Evolutionary conservation across 2,113 vertebrate species (phyloP).

Genomic region (Anser brachyrhynchus): DNA sequence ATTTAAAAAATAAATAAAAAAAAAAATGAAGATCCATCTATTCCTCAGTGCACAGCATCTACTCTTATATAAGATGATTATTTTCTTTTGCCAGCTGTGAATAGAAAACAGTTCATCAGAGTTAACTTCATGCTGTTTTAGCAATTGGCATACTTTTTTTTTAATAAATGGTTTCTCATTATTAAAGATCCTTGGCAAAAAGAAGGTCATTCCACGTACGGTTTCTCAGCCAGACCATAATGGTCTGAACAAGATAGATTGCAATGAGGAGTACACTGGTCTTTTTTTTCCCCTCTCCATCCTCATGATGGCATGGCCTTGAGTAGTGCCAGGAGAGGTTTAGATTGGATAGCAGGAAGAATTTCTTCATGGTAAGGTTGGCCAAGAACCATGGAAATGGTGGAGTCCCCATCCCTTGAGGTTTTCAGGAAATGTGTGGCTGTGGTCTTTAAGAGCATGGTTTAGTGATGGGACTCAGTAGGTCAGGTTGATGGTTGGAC

Average conservation of each 20-base stretch:
- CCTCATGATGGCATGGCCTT: not conserved
- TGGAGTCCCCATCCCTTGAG: not conserved
- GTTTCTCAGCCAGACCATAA: not conserved
- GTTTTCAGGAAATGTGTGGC: not conserved
- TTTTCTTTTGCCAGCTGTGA: not conserved
- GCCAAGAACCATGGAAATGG: not conserved
- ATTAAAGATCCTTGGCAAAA: not conserved
- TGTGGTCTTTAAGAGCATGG: too few relatives aligned
- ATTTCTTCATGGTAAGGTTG: not conserved
- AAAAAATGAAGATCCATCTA: accelerated
- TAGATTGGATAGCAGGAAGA: not conserved
- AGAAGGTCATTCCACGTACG: not conserved
- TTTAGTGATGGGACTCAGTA: not conserved
- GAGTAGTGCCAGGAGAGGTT: not conserved
- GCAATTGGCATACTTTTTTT: not conserved
- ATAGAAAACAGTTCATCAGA: not conserved
- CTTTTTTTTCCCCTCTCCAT: not conserved
- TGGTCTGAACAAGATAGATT: not conserved
- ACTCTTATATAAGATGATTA: not conserved
- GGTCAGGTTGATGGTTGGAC: not conserved
- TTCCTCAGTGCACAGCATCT: not conserved
- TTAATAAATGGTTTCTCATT: not conserved
- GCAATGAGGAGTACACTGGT: not conserved
- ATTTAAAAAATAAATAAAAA: not conserved
- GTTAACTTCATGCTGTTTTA: not conserved